Base-by-base conservation (phyloP, 2,113 vertebrate species). In the Ceyx melanurus region DNA sequence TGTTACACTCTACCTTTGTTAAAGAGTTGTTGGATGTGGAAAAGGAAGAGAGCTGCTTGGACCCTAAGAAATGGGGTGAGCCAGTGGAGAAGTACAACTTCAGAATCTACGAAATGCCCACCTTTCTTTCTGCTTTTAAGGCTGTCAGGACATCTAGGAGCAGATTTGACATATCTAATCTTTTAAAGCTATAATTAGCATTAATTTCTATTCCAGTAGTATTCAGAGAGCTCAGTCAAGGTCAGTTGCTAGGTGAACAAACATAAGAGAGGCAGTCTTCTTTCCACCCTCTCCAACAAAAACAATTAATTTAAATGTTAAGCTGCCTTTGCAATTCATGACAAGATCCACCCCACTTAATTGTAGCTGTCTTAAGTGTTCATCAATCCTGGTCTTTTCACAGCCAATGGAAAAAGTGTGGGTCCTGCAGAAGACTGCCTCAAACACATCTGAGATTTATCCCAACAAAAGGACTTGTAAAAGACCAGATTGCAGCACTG, bases 131-230 rank as follows among this genome's bases (percentile, higher is more conserved):
- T 73, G 37, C 33, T 92, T 86, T 89, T 79, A 61, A 71, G 37
- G 29, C 17, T 75, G 42, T 33, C n/a, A 51, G 42, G 62, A 60
- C 29, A 61, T 51, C n/a, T 79, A 68, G 57, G 57, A 91, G 33
- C 37, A 89, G 28, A 80, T 92, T 82, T 90, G 88, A 71, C 20
- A 1, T 73, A 70, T 35, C 37, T 77, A 73, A 76, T 80, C 26
- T 90, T 90, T 62, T 42, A 70, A 79, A 87, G 35, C 18, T 90
- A 25, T 72, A 93, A 90, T 87, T 89, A 82, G 26, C 60, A 73
- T 82, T 89, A 93, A 85, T 92, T 95, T 92, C 29, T 85, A 28
- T 50, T 80, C 22, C 78, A 43, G n/a, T 76, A 48, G 31, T 66
- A 29, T 86, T 91, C 51, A 56, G 78, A 68, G 62, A 87, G 18